Evolutionary conservation across 2,113 vertebrate genomes (phyloP).

Genomic region (Hiodon alosoides): DNA sequence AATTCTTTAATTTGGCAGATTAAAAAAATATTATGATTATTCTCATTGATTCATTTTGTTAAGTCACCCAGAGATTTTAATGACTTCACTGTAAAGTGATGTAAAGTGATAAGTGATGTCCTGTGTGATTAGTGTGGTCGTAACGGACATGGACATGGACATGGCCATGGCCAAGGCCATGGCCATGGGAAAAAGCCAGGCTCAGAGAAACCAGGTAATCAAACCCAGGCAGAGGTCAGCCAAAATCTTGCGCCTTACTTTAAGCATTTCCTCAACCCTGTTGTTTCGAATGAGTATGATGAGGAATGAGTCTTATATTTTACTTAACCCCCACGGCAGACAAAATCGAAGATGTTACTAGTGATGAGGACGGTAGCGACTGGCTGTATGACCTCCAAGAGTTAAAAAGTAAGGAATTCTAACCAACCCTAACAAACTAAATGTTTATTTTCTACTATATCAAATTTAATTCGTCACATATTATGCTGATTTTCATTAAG

Average conservation of each 20-base stretch:
- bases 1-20: too few relatives aligned
- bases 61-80: too few relatives aligned
- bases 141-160: slow-evolving; percentile 29
- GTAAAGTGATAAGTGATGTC: not conserved
- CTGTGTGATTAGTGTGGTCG: slow-evolving; percentile 34
- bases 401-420: slow-evolving; percentile 40
- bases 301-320: too few relatives aligned
- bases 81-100: not conserved
- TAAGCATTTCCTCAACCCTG: not conserved
- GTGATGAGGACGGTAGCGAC: slow-evolving; percentile 39
- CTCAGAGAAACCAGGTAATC: not conserved
- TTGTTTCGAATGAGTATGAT: slow-evolving; percentile 9
- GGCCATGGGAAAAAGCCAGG: not conserved
- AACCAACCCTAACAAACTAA: not conserved
- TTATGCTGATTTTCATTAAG: too few relatives aligned
- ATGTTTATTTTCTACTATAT: not conserved
- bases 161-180: not conserved
- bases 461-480: too few relatives aligned
- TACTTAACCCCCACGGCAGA: not conserved
- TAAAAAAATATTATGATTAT: too few relatives aligned
- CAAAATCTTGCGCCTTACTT: slow-evolving; percentile 10
- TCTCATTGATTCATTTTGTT: too few relatives aligned
- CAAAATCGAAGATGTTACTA: not conserved
- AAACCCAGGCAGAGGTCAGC: not conserved
- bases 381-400: slow-evolving; percentile 57